Evolutionary conservation across 1,140 invertebrate genomes (phyloP), one percentile per base, ranked within the genome.

Genomic region (Protaetia brevitarsis): DNA sequence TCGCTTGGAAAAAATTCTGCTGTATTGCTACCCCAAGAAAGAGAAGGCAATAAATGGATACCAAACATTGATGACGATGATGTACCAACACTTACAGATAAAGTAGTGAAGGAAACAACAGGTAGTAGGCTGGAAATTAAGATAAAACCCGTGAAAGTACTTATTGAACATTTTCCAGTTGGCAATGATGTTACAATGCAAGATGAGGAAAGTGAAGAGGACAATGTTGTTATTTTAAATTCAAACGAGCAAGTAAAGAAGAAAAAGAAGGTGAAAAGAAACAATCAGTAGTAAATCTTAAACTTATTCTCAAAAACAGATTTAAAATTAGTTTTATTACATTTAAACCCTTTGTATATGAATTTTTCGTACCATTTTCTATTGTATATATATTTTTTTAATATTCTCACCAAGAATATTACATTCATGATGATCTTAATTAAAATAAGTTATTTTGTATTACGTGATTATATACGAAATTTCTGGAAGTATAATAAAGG

Each of bases 181-280:
- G n/a, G n/a, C n/a, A n/a, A n/a, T 7, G 26, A 59, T 0, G 26
- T 29, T 29, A 29, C 28, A 7, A 30, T 59, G 57, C 26, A 59
- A 16, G 66, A 69, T 60, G 63, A 66, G 26, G 73, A 71, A 13
- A 77, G 77, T 67, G 77, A 78, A 69, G 77, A 77, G 71, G 77
- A 78, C 29, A 60, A 67, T 30, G 70, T 72, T n/a, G 57, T 77
- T 3, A 68, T 77, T 21, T 65, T 77, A 58, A 68, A 66, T 66
- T 58, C 66, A 63, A 63, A 68, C 11, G 65, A 64, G 64, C 6
- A 68, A 72, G 36, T 70, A 63, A 13, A 69, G 69, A 51, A 73
- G 65, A 60, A 73, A 70, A 58, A 72, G 67, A 45, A 70, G 66
- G 67, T 28, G 13, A 7, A 7, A 34, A 34, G n/a, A 34, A n/a